Evolutionary conservation across 2,888 invertebrate species (phyloP).

Genomic region (Dolichopus griseipennis): DNA sequence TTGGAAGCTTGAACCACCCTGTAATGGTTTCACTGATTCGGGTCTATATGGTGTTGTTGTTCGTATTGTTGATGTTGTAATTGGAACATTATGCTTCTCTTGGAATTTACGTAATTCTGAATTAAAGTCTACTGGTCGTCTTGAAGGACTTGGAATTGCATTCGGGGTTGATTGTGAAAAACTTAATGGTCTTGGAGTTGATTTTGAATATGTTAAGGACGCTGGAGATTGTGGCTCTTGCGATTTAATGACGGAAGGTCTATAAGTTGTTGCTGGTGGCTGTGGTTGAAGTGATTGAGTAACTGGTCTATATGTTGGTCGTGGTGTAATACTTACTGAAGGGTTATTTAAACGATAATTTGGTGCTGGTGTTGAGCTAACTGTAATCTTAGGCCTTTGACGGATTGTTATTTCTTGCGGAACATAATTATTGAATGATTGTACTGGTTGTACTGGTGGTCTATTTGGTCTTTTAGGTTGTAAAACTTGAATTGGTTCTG

Average conservation of each 20-base stretch:
- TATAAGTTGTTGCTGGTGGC: conserved; percentile 58
- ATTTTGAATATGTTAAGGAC: conserved; percentile 28
- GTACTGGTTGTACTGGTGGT: conserved; percentile 31
- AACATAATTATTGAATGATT: conserved; percentile 21
- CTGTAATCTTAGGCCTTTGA: conserved; percentile 40
- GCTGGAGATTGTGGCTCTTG: conserved; percentile 47
- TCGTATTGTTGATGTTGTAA: conserved; percentile 43
- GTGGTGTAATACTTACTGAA: conserved; percentile 53
- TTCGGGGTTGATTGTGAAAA: conserved; percentile 19
- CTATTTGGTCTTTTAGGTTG: conserved; percentile 40
- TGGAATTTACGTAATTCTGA: conserved; percentile 68
- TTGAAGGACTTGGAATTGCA: conserved; percentile 34
- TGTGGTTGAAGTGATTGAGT: conserved; percentile 42
- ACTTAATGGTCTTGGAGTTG: conserved; percentile 32
- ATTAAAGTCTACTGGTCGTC: conserved; percentile 53
- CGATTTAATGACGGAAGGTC: conserved; percentile 50
- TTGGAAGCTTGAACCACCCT: conserved; percentile 40
- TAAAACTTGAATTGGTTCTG: conserved; percentile 47
- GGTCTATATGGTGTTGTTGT: conserved; percentile 14
- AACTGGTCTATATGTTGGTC: conserved; percentile 48
- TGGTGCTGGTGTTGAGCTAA: conserved; percentile 46
- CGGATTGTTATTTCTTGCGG: conserved; percentile 22
- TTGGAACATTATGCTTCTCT: conserved; percentile 53
- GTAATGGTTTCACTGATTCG: conserved; percentile 25
- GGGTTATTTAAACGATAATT: conserved; percentile 42